Evolutionary conservation across 2,888 invertebrate species (phyloP).

Genomic region (Lithophane semibrunnea): DNA sequence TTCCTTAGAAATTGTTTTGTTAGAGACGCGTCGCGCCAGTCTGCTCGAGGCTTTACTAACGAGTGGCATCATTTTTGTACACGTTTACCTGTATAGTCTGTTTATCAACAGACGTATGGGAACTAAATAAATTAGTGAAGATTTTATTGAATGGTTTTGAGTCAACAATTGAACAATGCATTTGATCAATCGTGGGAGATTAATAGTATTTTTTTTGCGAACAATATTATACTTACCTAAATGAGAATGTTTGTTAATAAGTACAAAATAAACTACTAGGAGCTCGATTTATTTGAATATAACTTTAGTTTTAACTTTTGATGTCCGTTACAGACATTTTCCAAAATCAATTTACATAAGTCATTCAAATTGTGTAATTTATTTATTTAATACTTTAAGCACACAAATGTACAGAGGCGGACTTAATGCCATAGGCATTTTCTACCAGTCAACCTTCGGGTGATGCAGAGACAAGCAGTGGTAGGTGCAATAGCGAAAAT

Average conservation of each 20-base stretch:
- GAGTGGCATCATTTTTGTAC: slow-evolving; percentile 15
- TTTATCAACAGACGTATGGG: background rate
- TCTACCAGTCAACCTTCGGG: no score
- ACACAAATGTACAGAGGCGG: no score
- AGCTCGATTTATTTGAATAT: background rate
- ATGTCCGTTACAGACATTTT: background rate
- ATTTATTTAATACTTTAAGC: no score
- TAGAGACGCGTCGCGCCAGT: no score
- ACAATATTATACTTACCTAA: slow-evolving; percentile 3
- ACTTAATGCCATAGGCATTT: no score
- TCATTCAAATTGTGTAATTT: no score
- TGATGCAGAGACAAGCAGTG: no score
- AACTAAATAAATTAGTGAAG: background rate
- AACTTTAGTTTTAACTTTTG: background rate
- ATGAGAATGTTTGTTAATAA: background rate
- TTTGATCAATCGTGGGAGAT: background rate
- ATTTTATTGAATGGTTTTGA: background rate
- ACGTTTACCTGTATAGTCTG: background rate
- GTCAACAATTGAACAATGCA: background rate
- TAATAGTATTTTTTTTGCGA: background rate
- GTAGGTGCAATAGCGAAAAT: no score
- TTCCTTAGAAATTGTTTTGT: no score
- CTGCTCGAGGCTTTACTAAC: slow-evolving; percentile 8
- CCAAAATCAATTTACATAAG: background rate
- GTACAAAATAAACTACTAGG: background rate